Evolutionary conservation across 2,888 invertebrate genomes (phyloP).

Genomic region (Drosophila kambysellisi): DNA sequence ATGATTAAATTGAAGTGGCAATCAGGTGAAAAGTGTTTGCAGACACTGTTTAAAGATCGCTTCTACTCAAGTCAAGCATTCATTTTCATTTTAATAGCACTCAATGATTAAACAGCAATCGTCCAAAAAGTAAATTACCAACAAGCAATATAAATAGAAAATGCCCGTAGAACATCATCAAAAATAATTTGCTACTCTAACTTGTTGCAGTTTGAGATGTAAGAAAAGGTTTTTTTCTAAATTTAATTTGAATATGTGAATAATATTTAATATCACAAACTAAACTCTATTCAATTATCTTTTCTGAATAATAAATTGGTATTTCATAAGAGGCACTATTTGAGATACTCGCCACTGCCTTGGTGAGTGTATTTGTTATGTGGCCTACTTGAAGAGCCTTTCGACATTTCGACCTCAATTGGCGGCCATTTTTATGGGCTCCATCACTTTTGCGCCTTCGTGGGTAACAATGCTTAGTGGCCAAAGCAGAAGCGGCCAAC

Average conservation of each 20-base stretch:
- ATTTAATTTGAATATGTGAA: background rate
- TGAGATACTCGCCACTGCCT: background rate
- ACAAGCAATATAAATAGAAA: background rate
- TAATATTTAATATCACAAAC: background rate
- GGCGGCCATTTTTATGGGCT: conserved; percentile 64
- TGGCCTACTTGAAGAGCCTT: background rate
- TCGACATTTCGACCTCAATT: conserved; percentile 43
- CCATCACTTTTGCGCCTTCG: conserved; percentile 56
- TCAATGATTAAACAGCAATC: background rate
- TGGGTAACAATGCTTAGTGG: conserved; percentile 26
- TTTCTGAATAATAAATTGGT: background rate
- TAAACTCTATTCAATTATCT: background rate
- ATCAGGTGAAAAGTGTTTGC: conserved; percentile 34
- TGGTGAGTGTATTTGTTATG: background rate
- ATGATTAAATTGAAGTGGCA: conserved; percentile 35
- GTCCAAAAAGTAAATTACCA: background rate
- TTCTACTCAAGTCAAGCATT: background rate
- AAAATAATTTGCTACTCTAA: background rate
- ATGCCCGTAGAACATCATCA: background rate
- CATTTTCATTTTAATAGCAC: background rate
- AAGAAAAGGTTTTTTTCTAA: background rate
- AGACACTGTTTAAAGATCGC: conserved; percentile 7
- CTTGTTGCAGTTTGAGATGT: background rate
- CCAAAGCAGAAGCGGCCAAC: conserved; percentile 20
- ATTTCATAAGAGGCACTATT: background rate